Evolutionary conservation across 2,888 invertebrate genomes (phyloP).

Genomic region (Heliconius erato): DNA sequence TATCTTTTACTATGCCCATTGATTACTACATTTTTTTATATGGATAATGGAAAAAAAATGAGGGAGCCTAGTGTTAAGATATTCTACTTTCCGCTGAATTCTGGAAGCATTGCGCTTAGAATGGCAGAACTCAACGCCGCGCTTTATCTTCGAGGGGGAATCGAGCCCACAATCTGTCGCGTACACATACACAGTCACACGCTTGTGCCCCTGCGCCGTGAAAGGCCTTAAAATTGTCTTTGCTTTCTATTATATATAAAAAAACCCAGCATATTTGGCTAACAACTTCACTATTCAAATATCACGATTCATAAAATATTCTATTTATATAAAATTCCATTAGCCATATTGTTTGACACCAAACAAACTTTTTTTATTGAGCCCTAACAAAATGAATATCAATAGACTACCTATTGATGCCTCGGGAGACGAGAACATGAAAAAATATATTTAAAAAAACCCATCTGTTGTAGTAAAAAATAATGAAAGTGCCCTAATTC

Average conservation of each 20-base stretch:
- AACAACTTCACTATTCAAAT: slow-evolving; percentile 13
- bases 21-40: too few relatives aligned
- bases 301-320: slow-evolving; percentile 27
- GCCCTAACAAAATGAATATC: slow-evolving; percentile 19
- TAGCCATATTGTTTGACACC: slow-evolving; percentile 33
- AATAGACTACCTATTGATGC: slow-evolving; percentile 11
- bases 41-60: too few relatives aligned
- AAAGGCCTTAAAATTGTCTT: not conserved
- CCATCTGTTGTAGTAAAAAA: not conserved
- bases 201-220: too few relatives aligned
- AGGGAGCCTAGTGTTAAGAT: too few relatives aligned
- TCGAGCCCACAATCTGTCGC: too few relatives aligned
- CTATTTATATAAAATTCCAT: slow-evolving; percentile 28
- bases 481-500: not conserved
- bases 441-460: not conserved
- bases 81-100: too few relatives aligned
- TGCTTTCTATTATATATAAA: not conserved
- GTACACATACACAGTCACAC: too few relatives aligned
- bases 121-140: too few relatives aligned
- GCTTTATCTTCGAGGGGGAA: too few relatives aligned
- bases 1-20: too few relatives aligned
- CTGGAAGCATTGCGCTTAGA: too few relatives aligned
- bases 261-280: not conserved
- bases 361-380: slow-evolving; percentile 33
- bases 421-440: slow-evolving; percentile 11